Evolutionary conservation across 2,113 vertebrate genomes (phyloP).

Genomic region (Takifugu flavidus): DNA sequence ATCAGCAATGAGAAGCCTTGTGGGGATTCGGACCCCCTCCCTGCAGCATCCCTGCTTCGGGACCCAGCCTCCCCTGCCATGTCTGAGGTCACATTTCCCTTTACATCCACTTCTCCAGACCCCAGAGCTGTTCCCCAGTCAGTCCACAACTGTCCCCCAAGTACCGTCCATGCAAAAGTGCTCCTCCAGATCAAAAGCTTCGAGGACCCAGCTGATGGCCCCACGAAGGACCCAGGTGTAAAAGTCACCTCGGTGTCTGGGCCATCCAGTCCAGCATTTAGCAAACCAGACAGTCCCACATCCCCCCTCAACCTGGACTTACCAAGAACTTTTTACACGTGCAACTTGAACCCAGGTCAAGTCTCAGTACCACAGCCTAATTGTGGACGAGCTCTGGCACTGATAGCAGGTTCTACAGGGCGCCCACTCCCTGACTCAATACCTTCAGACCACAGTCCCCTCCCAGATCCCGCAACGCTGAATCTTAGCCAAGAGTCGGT

Average conservation of each 20-base stretch:
- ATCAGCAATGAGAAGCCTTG: too few species aligned
- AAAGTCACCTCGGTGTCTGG: background rate
- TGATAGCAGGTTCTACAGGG: conserved; percentile 6
- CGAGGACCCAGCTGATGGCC: background rate
- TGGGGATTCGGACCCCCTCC: too few species aligned
- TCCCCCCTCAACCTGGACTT: background rate
- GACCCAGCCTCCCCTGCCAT: too few species aligned
- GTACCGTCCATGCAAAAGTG: background rate
- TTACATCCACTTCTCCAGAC: too few species aligned
- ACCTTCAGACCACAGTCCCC: background rate
- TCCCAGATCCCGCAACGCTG: too few species aligned
- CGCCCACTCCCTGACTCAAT: background rate
- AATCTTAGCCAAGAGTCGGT: too few species aligned
- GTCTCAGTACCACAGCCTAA: conserved; percentile 11
- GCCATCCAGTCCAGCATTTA: conserved; percentile 10
- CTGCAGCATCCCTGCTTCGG: too few species aligned
- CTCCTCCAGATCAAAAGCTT: conserved; percentile 10
- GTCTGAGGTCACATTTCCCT: too few species aligned
- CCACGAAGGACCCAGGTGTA: background rate
- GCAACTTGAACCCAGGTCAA: conserved; percentile 19
- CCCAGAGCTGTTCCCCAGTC: too few species aligned
- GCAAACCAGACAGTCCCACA: background rate
- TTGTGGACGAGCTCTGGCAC: conserved; percentile 31
- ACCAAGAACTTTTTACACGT: conserved; percentile 2
- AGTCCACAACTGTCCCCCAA: conserved; percentile 7